Evolutionary conservation across 2,888 invertebrate species (phyloP).

Genomic region (Chouioia cunea): DNA sequence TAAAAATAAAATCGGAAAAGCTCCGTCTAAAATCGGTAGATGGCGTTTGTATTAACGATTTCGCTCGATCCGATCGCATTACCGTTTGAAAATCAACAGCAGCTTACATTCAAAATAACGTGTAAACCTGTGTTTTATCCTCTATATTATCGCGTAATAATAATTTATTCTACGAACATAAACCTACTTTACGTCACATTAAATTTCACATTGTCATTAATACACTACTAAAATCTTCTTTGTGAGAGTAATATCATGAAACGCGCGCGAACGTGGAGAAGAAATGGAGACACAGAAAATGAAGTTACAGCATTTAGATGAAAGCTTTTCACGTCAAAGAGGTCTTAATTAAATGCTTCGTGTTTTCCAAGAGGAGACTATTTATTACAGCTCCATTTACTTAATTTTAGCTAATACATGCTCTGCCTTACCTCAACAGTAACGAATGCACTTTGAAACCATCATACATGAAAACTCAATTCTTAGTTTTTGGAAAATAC

Average conservation of each 20-base stretch:
- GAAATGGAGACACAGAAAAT: slow-evolving; percentile 27
- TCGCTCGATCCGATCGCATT: not conserved
- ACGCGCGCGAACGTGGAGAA: slow-evolving; percentile 10
- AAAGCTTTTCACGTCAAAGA: slow-evolving; percentile 36
- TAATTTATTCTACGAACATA: no score
- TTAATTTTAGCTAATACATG: slow-evolving; percentile 8
- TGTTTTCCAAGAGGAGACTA: slow-evolving; percentile 40
- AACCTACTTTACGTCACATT: not conserved
- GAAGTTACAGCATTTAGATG: slow-evolving; percentile 37
- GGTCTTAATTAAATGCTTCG: slow-evolving; percentile 19
- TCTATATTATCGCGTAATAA: no score
- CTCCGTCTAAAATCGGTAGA: slow-evolving; percentile 20
- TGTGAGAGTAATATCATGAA: slow-evolving; percentile 12
- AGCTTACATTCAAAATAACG: no score
- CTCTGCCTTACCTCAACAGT: slow-evolving; percentile 20
- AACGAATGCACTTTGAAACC: not conserved
- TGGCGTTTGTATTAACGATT: slow-evolving; percentile 30
- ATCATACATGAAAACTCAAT: no score
- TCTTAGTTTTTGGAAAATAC: no score
- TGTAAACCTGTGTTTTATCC: no score
- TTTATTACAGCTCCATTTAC: slow-evolving; percentile 32
- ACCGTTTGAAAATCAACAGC: no score
- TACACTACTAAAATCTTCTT: not conserved
- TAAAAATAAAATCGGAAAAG: no score
- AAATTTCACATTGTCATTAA: not conserved